phyloP scores from a whole-genome alignment of 2,888 invertebrate genomes.

The Microchrysa polita region DNA sequence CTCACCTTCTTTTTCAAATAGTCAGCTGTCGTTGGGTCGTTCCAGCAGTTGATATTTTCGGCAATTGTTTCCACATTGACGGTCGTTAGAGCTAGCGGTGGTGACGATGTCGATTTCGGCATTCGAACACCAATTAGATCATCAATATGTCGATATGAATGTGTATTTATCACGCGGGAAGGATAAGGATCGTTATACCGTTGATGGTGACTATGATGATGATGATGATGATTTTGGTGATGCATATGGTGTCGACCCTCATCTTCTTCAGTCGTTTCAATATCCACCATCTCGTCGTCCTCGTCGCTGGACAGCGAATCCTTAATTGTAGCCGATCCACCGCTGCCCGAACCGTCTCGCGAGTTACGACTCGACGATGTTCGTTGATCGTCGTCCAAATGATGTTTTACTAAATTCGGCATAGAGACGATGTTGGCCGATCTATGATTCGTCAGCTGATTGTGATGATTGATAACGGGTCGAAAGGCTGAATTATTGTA shows the following conservation, averaged over 20 bases:
- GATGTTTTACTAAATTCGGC: background rate
- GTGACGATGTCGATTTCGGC: constrained; percentile 11
- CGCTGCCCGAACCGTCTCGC: constrained; percentile 60
- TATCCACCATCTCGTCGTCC: constrained; percentile 85
- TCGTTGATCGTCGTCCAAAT: constrained; percentile 53
- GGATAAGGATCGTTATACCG: background rate
- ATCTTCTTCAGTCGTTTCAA: constrained; percentile 82
- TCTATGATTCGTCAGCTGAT: background rate
- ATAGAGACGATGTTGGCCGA: background rate
- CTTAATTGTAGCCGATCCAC: constrained; percentile 53
- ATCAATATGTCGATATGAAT: background rate
- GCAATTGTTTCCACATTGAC: constrained; percentile 44
- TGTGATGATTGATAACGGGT: constrained; percentile 52
- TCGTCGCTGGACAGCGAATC: constrained; percentile 70
- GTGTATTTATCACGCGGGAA: background rate
- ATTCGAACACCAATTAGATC: constrained; percentile 8
- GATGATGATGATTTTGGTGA: background rate
- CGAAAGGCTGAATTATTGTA: constrained; percentile 55
- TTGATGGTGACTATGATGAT: background rate
- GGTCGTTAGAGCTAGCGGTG: too few species aligned
- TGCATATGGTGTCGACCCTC: background rate
- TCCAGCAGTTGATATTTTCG: constrained; percentile 40
- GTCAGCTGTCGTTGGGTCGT: constrained; percentile 7
- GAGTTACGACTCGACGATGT: constrained; percentile 56
- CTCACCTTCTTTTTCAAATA: constrained; percentile 47